Evolutionary conservation across 1,140 invertebrate genomes (phyloP), one percentile per base, ranked within the genome.

Genomic region (Trachelipus rathkii): DNA sequence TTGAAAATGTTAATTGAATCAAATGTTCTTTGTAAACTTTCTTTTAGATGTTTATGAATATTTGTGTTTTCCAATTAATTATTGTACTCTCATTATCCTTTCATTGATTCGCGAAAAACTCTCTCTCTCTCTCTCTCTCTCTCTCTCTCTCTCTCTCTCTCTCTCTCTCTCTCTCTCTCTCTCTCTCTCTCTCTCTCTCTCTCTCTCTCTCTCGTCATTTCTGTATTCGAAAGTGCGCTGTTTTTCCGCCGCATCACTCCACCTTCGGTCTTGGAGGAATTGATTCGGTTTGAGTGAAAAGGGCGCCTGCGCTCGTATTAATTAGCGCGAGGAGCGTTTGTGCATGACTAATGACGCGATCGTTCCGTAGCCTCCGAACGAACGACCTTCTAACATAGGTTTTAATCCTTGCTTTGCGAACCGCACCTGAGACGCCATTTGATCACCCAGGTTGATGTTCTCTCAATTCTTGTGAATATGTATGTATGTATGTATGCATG

Each of bases 291-390:
- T 19, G 50, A 60, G 50, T 60, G 50, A 60, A 60, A 60, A 19
- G 19, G 50, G 50, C 50, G 50, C 50, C 11, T 60, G 50, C 50
- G 50, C 50, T 4, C 3, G 11, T 60, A 60, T 60, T 60, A 60
- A 60, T 60, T 60, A 60, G 50, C 8, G 8, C 1, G 33, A 33
- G 33, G 33, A 33, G 8, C 50, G 19, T 60, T 60, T 60, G 50
- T 60, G 50, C 50, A 60, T 60, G 50, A 60, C 50, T 60, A 60
- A 60, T 60, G 50, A 60, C 19, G 11, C 2, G 50, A 60, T 60
- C 50, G 50, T 60, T 60, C 11, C 19, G 50, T 15, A 60, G 50
- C 11, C 50, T 60, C 50, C 50, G 50, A 60, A 60, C 50, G 50
- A 60, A 15, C 50, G 50, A 33, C 33, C 33, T 33, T 19, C 50